Percentiles rank a stretch among this genome's conserved stretches.
phyloP scores from a whole-genome alignment of 2,113 vertebrate species.

The Chroicocephalus ridibundus region DNA sequence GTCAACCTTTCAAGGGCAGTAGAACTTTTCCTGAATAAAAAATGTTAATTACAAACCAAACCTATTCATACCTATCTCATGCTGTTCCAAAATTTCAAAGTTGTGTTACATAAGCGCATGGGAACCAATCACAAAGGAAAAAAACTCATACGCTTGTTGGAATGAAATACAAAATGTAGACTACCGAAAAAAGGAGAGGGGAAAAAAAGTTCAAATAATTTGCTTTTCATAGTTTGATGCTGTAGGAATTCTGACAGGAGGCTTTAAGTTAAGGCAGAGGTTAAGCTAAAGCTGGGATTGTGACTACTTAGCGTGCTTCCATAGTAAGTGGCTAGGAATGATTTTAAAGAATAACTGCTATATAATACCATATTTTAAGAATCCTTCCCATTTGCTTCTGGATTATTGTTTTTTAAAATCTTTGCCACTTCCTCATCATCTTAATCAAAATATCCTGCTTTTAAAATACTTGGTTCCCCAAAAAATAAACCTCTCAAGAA shows the following conservation, averaged over 20 bases:
- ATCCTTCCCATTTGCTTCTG: not conserved
- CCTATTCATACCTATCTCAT: not conserved
- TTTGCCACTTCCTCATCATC: not conserved
- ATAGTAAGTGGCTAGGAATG: not conserved
- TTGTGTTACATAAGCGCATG: not conserved
- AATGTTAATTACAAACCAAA: not conserved
- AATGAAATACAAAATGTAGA: not conserved
- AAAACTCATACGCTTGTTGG: not conserved
- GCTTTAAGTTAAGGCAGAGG: not conserved
- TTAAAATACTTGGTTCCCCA: not conserved
- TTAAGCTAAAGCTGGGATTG: not conserved
- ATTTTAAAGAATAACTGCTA: not conserved
- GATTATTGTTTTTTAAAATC: not conserved
- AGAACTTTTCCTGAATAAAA: not conserved
- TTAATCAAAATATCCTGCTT: not conserved
- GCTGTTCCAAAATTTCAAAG: not conserved
- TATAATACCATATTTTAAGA: not conserved
- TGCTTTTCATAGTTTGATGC: not conserved
- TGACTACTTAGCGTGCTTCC: not conserved
- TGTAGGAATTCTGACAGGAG: not conserved
- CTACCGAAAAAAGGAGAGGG: not conserved
- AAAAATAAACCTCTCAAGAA: not conserved
- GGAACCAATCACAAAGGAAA: not conserved
- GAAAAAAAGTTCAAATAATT: not conserved
- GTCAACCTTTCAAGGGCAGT: not conserved